Percentiles rank a stretch among this genome's conserved stretches.
Evolutionary conservation across 2,113 vertebrate species (phyloP).

Genomic region (Vidua macroura): DNA sequence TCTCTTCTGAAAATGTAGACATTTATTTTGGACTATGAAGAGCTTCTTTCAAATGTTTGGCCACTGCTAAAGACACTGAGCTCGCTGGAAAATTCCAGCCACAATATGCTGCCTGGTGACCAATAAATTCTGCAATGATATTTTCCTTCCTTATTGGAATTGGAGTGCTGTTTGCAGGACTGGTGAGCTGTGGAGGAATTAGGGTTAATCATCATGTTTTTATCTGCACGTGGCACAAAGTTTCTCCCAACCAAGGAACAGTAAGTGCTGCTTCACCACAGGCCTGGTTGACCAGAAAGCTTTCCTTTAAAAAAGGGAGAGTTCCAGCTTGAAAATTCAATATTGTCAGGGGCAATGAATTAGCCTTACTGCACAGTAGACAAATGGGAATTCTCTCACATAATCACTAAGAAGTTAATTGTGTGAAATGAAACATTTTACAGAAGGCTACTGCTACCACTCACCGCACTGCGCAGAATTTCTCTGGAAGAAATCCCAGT

Average conservation of each 20-base stretch:
- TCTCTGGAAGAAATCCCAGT: background rate
- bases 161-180: background rate
- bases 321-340: background rate
- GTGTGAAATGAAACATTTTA: background rate
- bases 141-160: background rate
- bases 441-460: background rate
- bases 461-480: background rate
- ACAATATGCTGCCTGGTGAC: background rate
- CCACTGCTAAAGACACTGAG: background rate
- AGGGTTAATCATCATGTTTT: background rate
- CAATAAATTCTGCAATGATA: background rate
- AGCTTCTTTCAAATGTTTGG: background rate
- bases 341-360: background rate
- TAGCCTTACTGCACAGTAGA: background rate
- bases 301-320: background rate
- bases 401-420: background rate
- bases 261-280: accelerated
- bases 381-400: background rate
- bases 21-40: constrained; percentile 51
- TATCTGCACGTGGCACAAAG: background rate
- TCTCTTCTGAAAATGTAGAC: constrained; percentile 44
- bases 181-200: background rate
- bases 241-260: background rate
- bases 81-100: constrained; percentile 26
- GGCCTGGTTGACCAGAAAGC: background rate